Evolutionary conservation across 2,888 invertebrate species (phyloP).

Genomic region (Drosophila quinaria): DNA sequence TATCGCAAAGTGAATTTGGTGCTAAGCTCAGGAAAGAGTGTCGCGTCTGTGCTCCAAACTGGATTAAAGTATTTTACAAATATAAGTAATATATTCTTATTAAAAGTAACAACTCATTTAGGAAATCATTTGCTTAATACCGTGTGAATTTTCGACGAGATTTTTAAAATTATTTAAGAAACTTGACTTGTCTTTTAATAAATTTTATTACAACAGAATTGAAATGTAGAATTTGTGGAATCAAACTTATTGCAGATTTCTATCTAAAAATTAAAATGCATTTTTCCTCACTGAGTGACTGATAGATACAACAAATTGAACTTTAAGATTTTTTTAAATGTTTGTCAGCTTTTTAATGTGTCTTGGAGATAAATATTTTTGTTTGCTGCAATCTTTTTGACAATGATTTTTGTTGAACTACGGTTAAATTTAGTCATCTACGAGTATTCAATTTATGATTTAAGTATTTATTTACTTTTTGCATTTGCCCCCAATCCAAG

Average conservation of each 20-base stretch:
- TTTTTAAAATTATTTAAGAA: background rate
- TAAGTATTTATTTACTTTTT: slow-evolving; percentile 66
- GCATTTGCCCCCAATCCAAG: slow-evolving; percentile 39
- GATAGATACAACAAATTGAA: too few relatives aligned
- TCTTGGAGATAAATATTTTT: background rate
- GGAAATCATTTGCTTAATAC: background rate
- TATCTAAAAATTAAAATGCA: background rate
- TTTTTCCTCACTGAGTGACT: too few relatives aligned
- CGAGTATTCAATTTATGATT: slow-evolving; percentile 57
- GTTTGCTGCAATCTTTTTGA: background rate
- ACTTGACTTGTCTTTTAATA: background rate
- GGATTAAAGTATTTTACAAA: slow-evolving; percentile 4
- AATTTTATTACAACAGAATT: background rate
- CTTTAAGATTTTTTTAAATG: too few relatives aligned
- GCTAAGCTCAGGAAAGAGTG: slow-evolving; percentile 64
- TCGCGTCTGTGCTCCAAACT: slow-evolving; percentile 16
- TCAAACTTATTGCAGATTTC: background rate
- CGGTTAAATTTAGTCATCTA: slow-evolving; percentile 21
- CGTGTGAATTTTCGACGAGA: background rate
- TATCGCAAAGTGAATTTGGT: slow-evolving; percentile 74
- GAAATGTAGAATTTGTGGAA: background rate
- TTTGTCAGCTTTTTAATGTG: too few relatives aligned
- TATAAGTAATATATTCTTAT: background rate
- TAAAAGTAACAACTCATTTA: background rate
- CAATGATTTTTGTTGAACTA: background rate